phyloP scores from a whole-genome alignment of 2,797 vertebrate species.

The Linurgus olivaceus region DNA sequence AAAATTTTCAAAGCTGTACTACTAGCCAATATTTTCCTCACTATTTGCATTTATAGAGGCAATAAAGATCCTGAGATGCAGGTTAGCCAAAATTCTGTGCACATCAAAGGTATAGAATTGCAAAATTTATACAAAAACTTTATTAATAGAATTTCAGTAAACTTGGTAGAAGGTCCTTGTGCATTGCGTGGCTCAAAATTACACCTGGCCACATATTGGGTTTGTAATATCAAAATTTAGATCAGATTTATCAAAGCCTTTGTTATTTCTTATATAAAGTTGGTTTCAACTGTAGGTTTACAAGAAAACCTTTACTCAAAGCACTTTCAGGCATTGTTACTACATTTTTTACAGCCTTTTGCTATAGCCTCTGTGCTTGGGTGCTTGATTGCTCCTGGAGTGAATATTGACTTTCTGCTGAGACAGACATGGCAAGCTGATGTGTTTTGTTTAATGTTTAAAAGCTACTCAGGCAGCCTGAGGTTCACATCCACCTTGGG shows the following conservation, averaged over 20 bases:
- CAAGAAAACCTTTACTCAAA: not conserved
- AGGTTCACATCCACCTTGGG: not conserved
- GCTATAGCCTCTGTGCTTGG: not conserved
- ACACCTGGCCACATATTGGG: not conserved
- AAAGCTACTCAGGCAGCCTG: not conserved
- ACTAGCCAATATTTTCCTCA: not conserved
- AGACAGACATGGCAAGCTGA: not conserved
- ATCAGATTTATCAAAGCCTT: not conserved
- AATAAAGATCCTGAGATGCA: not conserved
- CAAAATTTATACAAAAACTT: not conserved
- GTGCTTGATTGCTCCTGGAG: constrained; percentile 25
- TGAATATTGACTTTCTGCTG: constrained; percentile 32
- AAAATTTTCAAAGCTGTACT: not conserved
- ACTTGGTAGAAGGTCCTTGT: not conserved
- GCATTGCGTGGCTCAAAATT: not conserved
- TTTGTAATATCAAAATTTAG: not conserved
- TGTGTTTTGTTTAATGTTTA: constrained; percentile 34
- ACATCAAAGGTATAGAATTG: not conserved
- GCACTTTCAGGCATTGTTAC: not conserved
- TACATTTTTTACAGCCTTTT: not conserved
- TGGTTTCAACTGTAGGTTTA: not conserved
- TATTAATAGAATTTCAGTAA: not conserved
- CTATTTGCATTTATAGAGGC: not conserved
- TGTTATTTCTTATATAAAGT: not conserved
- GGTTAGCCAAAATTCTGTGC: not conserved